Conservation (phyloP, 1,140 invertebrate genomes). For the Bathynomus jamesi region DNA sequence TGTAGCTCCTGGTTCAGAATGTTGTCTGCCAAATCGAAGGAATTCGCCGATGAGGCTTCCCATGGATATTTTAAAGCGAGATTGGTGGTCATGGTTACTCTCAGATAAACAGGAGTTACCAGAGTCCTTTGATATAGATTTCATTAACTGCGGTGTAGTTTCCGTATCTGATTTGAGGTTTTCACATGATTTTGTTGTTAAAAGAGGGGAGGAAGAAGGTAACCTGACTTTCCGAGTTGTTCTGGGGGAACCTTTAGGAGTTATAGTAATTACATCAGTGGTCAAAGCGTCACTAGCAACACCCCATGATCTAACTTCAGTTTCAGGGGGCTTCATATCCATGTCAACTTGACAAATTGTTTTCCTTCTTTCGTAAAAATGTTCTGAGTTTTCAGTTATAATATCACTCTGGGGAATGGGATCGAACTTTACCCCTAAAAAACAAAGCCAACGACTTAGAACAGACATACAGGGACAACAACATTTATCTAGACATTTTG, state of each 20-base stretch:
- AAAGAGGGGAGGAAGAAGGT: constrained; percentile 25
- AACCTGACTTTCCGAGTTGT: constrained; percentile 19
- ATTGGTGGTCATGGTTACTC: not conserved
- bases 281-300: constrained; percentile 25
- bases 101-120: not conserved
- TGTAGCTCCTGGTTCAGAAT: not conserved
- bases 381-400: not conserved
- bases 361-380: constrained; percentile 5
- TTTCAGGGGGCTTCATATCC: constrained; percentile 8
- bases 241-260: constrained; percentile 26
- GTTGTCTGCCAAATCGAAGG: not conserved
- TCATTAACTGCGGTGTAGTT: not conserved
- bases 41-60: not conserved
- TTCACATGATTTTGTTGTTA: constrained; percentile 21
- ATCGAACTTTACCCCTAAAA: not conserved
- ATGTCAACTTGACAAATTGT: constrained; percentile 27
- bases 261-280: constrained; percentile 28
- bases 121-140: not conserved
- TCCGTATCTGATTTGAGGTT: not conserved
- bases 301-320: constrained; percentile 25
- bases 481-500: constrained; percentile 18
- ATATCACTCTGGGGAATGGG: not conserved
- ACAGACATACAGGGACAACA: constrained; percentile 13
- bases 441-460: constrained; percentile 9
- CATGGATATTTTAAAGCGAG: not conserved